These are phyloP conservation scores for Gymnopithys bicolor DNA, from an alignment of 2,797 vertebrate genomes.

Conservation along the genomic window DNA sequence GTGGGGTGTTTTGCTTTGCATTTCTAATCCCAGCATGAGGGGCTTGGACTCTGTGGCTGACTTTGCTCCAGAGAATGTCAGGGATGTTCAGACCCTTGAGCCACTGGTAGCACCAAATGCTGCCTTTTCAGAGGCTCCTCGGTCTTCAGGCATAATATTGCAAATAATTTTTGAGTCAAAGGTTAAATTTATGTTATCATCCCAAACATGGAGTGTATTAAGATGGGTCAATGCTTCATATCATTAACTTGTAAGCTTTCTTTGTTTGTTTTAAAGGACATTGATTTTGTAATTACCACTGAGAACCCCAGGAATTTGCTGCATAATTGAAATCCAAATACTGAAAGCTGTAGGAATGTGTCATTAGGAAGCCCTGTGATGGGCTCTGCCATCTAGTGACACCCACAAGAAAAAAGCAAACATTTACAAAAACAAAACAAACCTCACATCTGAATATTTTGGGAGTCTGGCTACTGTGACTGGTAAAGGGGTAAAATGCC, in stretches of 20 bases:
- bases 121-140: neutral
- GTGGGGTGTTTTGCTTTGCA: neutral
- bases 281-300: slow-evolving; percentile 50
- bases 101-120: neutral
- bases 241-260: neutral
- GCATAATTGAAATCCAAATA: slow-evolving; percentile 59
- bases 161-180: neutral
- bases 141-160: neutral
- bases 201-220: neutral
- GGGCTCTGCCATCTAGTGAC: slow-evolving; percentile 42
- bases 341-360: neutral
- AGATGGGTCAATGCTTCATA: neutral
- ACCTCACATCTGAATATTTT: neutral
- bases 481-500: neutral
- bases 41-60: neutral
- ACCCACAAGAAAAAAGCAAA: neutral
- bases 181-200: neutral
- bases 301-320: slow-evolving; percentile 19
- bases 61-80: neutral
- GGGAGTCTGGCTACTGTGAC: neutral
- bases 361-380: neutral
- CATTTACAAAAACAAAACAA: neutral
- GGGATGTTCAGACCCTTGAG: neutral
- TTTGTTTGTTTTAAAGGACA: slow-evolving; percentile 50
- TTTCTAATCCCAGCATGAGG: neutral